Evolutionary conservation across 2,113 vertebrate species (phyloP), one percentile per base, ranked within the genome.

Genomic region (Pongo pygmaeus): DNA sequence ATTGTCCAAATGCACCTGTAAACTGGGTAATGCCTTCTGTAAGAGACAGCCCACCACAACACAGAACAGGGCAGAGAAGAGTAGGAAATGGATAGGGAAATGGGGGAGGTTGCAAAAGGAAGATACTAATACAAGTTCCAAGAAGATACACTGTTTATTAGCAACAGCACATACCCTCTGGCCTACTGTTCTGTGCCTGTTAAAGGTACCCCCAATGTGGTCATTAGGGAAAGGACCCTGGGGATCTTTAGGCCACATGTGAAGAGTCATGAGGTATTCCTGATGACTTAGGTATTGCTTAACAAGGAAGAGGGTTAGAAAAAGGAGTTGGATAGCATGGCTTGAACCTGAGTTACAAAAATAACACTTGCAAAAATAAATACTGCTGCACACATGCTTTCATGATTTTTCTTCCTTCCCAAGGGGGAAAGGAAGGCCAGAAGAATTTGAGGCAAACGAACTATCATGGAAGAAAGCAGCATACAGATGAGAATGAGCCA

Each of bases 341-440:
- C 52, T 72, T 84, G 79, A 48, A 35, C 8, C 43, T 20, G 50
- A 17, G 70, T 25, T 67, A 59, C 50, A 48, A 35, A 78, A 55
- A 18, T 32, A 55, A 52, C 48, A 8, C 69, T 46, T 67, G 32
- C 12, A n/a, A 38, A 81, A 38, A 32, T 61, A 46, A 87, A 30
- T 10, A 3, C 11, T n/a, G 7, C 38, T 46, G 30, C 74, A 70
- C 5, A 3, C 5, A 10, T 0, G 22, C 22, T 6, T 46, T 52
- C 10, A 0, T 22, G 48, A 52, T 22, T 25, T 87, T 55, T 79
- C 84, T n/a, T 55, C 16, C 22, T 61, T 43, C n/a, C 61, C n/a
- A 30, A 30, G 0, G 4, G 1, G 7, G 38, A 70, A 9, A 10
- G 4, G 11, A 46, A 43, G 11, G 30, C 48, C 84, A 46, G 48